Evolutionary conservation across 2,113 vertebrate species (phyloP), one percentile per base, ranked within the genome.

Genomic region (Mus pahari): DNA sequence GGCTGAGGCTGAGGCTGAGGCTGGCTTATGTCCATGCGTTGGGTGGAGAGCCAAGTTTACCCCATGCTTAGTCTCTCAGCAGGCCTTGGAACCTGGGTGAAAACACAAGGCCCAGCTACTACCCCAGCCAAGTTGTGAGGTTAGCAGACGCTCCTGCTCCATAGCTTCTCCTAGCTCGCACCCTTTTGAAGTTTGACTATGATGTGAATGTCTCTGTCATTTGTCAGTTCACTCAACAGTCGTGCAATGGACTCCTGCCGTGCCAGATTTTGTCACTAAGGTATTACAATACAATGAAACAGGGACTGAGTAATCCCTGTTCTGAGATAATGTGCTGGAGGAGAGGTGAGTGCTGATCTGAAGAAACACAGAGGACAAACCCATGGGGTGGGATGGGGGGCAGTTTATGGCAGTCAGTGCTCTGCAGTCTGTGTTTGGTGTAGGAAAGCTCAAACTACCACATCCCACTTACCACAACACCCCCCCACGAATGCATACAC

Each of bases 401-500:
- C 28, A 48, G 42, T 53, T 53, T 24, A 6, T 48, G 70, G 20
- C 31, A 55, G 26, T 31, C 33, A 45, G 87, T 79, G 53, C 8
- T 89, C 60, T 58, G 45, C 50, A 9, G 10, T 84, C 45, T 66
- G 12, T 50, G 50, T 60, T 70, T 53, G 60, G 42, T 58, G 24
- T 36, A 88, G 74, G 24, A 91, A 90, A 87, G 42, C 42, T 26
- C 66, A 87, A 60, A 58, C 33, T 74, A 68, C 28, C 36, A 62
- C 48, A 64, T 26, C 3, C 55, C 9, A 45, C 26, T 13, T 62
- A 73, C 42, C 62, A 50, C 16, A 6, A 1, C 1, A n/a, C 71
- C 20, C 42, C 1, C 0, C 1, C 13, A 5, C 20, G 9, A 8
- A 55, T 58, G 19, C 53, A 24, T n/a, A n/a, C n/a, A 39, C 36